Evolutionary conservation across 1,140 invertebrate genomes (phyloP).

Genomic region (Drosophila asahinai): DNA sequence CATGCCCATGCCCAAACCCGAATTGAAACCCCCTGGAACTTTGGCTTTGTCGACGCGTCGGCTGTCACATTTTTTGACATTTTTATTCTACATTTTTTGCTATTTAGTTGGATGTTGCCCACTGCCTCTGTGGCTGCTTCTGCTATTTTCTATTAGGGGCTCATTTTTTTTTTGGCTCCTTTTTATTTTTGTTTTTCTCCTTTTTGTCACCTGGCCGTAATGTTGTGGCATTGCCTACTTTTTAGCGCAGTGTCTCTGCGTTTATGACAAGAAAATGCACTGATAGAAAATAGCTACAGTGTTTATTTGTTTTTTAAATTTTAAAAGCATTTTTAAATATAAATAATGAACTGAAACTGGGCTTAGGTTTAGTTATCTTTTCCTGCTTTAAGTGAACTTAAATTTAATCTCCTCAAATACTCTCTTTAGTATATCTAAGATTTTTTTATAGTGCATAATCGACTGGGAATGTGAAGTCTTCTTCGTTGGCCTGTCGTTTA

Average conservation of each 20-base stretch:
- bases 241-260: constrained; percentile 50
- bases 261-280: constrained; percentile 30
- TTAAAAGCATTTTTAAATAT: too few species aligned
- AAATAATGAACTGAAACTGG: too few species aligned
- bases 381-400: too few species aligned
- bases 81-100: constrained; percentile 79
- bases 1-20: not conserved
- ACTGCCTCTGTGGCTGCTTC: constrained; percentile 11
- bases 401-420: too few species aligned
- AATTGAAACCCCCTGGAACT: constrained; percentile 21
- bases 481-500: constrained; percentile 28
- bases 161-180: constrained; percentile 34
- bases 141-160: constrained; percentile 46
- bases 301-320: not conserved
- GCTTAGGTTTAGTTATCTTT: too few species aligned
- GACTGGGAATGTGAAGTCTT: not conserved
- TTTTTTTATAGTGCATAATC: constrained; percentile 5
- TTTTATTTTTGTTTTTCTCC: constrained; percentile 50
- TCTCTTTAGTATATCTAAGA: not conserved
- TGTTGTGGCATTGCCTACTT: constrained; percentile 69
- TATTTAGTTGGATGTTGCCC: constrained; percentile 55
- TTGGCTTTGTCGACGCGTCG: constrained; percentile 58
- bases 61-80: constrained; percentile 81
- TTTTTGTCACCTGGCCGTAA: constrained; percentile 72
- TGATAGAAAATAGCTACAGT: not conserved